Percentiles rank a stretch among this genome's conserved stretches.
Conservation (phyloP, 35 echinoderm and acorn worm genomes). For the Anneissia japonica region DNA sequence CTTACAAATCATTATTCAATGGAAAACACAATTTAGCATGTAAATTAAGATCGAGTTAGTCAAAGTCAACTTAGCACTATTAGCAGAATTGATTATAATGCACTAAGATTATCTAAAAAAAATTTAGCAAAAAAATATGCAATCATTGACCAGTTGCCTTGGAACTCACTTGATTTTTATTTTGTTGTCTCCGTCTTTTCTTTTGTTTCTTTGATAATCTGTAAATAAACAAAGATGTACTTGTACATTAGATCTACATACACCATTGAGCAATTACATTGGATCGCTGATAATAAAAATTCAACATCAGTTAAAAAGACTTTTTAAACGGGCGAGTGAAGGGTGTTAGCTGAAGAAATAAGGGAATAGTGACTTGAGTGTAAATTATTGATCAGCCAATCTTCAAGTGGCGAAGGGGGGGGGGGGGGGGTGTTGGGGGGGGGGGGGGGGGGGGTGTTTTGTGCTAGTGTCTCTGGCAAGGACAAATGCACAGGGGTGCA, state of each 20-base stretch:
- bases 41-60: too few relatives aligned
- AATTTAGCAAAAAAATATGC: background rate
- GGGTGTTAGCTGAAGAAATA: background rate
- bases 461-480: too few relatives aligned
- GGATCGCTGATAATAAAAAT: background rate
- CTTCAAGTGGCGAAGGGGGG: too few relatives aligned
- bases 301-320: background rate
- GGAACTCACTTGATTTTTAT: slow-evolving; percentile 14
- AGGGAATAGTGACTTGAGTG: too few relatives aligned
- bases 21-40: too few relatives aligned
- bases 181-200: slow-evolving; percentile 89
- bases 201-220: slow-evolving; percentile 97
- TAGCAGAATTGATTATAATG: background rate
- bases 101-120: background rate
- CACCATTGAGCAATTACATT: background rate
- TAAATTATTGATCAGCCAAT: too few relatives aligned
- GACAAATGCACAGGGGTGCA: too few relatives aligned
- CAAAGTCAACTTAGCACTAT: too few relatives aligned
- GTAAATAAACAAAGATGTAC: background rate
- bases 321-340: background rate
- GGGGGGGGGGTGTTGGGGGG: too few relatives aligned
- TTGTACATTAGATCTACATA: background rate
- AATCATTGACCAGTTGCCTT: background rate
- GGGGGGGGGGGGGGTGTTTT: too few relatives aligned
- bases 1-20: too few relatives aligned